A percentile compares a stretch with the other conserved stretches of the same genome.
Evolutionary conservation across 2,113 vertebrate species (phyloP).

Genomic region (Nematolebias whitei): DNA sequence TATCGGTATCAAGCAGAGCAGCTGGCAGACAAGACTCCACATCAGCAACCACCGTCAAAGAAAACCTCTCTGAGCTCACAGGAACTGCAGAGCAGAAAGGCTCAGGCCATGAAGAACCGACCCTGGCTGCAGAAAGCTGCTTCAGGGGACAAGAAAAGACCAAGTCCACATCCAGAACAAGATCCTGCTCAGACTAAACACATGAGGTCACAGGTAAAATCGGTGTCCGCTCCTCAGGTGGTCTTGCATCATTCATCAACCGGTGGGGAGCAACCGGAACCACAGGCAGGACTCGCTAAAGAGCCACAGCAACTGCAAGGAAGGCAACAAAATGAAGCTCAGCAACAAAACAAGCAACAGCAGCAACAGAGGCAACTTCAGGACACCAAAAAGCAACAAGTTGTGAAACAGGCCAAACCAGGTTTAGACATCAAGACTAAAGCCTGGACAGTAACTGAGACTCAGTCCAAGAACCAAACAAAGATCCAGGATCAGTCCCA

Average conservation of each 20-base stretch:
- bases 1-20: not conserved
- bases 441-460: conserved; percentile 12
- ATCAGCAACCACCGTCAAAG: conserved; percentile 26
- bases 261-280: conserved; percentile 1
- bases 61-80: conserved; percentile 39
- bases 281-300: not conserved
- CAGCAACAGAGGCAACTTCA: conserved; percentile 4
- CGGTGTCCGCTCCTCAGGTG: conserved; percentile 4
- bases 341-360: conserved; percentile 1
- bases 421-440: conserved; percentile 15
- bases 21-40: conserved; percentile 17
- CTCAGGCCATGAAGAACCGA: conserved; percentile 68
- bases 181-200: conserved; percentile 12
- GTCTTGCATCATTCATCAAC: conserved; percentile 13
- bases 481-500: conserved; percentile 25
- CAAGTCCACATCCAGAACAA: conserved; percentile 18
- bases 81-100: conserved; percentile 67
- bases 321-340: conserved; percentile 15
- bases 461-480: conserved; percentile 31
- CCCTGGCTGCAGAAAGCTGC: conserved; percentile 77
- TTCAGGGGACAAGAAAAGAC: conserved; percentile 18
- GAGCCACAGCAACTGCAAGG: conserved; percentile 21
- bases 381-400: conserved; percentile 22
- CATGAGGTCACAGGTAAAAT: conserved; percentile 13
- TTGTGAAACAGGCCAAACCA: conserved; percentile 8